These are phyloP conservation scores for Trissonchulus latispiculum DNA, from an alignment of 2,888 invertebrate genomes.

Conservation along the genomic window DNA sequence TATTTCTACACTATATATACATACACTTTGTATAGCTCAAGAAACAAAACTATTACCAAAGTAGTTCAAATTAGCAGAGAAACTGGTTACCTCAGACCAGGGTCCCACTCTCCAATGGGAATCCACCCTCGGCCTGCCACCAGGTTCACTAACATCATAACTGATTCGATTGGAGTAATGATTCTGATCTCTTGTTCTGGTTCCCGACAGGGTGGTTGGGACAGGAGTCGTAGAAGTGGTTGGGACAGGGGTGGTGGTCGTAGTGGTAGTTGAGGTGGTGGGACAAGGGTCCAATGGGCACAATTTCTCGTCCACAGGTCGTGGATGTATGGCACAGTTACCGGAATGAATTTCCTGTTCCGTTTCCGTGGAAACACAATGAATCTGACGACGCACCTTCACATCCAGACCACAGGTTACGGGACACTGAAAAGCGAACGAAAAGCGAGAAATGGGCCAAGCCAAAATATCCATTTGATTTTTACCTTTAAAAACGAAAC, in stretches of 20 bases:
- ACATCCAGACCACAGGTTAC: conserved; percentile 39
- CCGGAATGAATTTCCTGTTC: not conserved
- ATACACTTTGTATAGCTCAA: no score
- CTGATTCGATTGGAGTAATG: not conserved
- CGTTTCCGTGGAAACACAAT: not conserved
- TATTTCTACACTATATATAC: no score
- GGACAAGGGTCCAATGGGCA: not conserved
- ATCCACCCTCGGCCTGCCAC: not conserved
- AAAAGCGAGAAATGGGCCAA: no score
- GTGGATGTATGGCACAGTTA: not conserved
- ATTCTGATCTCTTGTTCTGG: no score
- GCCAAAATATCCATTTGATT: no score
- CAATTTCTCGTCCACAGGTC: not conserved
- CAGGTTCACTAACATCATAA: not conserved
- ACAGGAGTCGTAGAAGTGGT: no score
- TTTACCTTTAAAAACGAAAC: no score
- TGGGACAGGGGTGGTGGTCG: no score
- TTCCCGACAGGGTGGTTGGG: no score
- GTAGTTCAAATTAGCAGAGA: no score
- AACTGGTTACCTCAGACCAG: conserved; percentile 17
- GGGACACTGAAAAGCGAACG: conserved; percentile 28
- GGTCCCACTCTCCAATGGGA: conserved; percentile 7
- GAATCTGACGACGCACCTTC: conserved; percentile 28
- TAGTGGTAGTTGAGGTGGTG: no score
- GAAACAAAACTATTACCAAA: no score